Conservation (phyloP, 2,888 invertebrate species). For the Capitulum mitella region DNA sequence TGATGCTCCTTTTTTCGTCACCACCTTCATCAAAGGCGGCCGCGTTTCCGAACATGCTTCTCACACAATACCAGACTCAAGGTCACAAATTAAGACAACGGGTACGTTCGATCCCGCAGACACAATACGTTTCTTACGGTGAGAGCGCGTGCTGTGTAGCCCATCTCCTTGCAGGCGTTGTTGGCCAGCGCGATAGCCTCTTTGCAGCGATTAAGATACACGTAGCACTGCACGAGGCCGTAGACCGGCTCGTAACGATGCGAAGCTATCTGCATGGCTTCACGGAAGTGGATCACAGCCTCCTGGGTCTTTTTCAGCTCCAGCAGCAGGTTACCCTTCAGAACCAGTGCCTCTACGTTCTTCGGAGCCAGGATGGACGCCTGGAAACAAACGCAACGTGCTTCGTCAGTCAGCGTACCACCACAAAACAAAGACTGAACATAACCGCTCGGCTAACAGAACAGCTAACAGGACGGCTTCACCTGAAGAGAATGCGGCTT, state of each 20-base stretch:
- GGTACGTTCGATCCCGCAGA: too few species aligned
- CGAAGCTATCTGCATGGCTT: slow-evolving; percentile 55
- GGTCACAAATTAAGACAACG: too few species aligned
- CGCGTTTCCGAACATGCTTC: too few species aligned
- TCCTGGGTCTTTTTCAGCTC: slow-evolving; percentile 60
- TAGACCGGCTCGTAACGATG: slow-evolving; percentile 65
- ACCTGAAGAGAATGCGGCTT: too few species aligned
- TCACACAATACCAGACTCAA: too few species aligned
- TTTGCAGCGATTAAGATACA: slow-evolving; percentile 57
- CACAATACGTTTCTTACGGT: slow-evolving; percentile 24
- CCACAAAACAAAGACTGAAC: too few species aligned
- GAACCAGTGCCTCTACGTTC: slow-evolving; percentile 62
- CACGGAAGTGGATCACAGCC: slow-evolving; percentile 58
- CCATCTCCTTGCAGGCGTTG: slow-evolving; percentile 62
- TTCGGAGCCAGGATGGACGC: slow-evolving; percentile 57
- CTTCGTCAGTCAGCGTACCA: too few species aligned
- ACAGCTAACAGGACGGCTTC: too few species aligned
- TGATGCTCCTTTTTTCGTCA: too few species aligned
- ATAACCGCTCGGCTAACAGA: too few species aligned
- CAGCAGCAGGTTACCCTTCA: slow-evolving; percentile 61
- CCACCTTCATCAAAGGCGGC: too few species aligned
- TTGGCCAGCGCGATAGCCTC: slow-evolving; percentile 67
- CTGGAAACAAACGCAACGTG: too few species aligned
- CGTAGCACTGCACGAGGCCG: slow-evolving; percentile 67
- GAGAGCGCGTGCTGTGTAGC: slow-evolving; percentile 62